phyloP scores from a whole-genome alignment of 2,113 vertebrate species.

The Cyanoliseus patagonus region DNA sequence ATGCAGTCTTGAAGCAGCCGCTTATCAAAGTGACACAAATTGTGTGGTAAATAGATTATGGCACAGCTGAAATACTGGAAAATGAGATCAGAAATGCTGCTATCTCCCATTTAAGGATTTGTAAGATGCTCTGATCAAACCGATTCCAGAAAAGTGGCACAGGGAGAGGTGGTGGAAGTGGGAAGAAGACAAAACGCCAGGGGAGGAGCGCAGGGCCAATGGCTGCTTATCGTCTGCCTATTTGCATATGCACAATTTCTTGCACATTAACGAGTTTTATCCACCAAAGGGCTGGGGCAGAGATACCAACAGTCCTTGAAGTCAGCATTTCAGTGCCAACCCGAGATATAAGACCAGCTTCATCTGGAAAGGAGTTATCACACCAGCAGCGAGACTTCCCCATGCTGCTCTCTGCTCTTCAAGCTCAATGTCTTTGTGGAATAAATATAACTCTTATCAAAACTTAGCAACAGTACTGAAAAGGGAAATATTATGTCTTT shows the following conservation, averaged over 20 bases:
- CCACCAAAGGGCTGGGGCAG: background rate
- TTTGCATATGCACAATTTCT: constrained; percentile 24
- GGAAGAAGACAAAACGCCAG: constrained; percentile 46
- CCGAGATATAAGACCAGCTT: background rate
- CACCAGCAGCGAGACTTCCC: background rate
- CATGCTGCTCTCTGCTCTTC: background rate
- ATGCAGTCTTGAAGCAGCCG: constrained; percentile 79
- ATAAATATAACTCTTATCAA: background rate
- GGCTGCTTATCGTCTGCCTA: background rate
- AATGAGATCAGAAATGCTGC: constrained; percentile 80
- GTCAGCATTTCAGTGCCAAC: background rate
- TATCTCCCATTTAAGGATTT: constrained; percentile 66
- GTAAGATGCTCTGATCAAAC: constrained; percentile 14
- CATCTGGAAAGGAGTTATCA: background rate
- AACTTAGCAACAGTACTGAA: background rate
- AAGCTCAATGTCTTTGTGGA: background rate
- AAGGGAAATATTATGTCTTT: background rate
- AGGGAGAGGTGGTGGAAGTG: background rate
- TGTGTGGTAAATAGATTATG: constrained; percentile 83
- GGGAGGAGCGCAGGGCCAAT: background rate
- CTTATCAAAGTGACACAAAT: constrained; percentile 86
- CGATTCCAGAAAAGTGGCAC: background rate
- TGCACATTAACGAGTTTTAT: constrained; percentile 15
- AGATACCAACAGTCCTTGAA: constrained; percentile 41
- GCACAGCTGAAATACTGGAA: constrained; percentile 81